Evolutionary conservation across 2,888 invertebrate species (phyloP), one percentile per base, ranked within the genome.

Genomic region (Cerastis leucographa): DNA sequence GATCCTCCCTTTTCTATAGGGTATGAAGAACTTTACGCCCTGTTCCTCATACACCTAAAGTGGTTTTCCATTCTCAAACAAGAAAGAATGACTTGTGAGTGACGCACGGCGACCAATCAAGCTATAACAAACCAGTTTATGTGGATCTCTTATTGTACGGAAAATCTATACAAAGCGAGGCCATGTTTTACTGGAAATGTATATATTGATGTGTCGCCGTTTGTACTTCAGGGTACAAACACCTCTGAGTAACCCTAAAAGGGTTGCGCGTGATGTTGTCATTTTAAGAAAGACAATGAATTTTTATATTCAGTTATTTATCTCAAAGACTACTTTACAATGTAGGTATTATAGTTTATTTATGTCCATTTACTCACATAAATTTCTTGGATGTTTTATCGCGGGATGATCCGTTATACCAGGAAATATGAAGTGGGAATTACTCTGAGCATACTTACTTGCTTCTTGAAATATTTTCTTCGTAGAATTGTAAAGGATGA

Each of bases 381-480:
- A n/a, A 14, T 56, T 29, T 59, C 40, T n/a, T 11, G 11, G 1
- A 67, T 67, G n/a, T 11, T 42, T 42, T 29, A 46, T 46, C 49
- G 11, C 78, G 12, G 22, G 25, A 22, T 22, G 59, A 69, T 70
- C 17, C 42, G 19, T 40, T n/a, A 12, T 54, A n/a, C 40, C 8
- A 49, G 17, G 46, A 80, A 72, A 40, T 64, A 42, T n/a, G 42
- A 35, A 25, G 40, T 61, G 25, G 25, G 51, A 29, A 76, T 44
- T 44, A 25, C 56, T 51, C 29, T 44, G 22, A 44, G 64, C 5
- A n/a, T 14, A 56, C 7, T 49, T 72, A 56, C 7, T 49, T 68
- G 25, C n/a, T 66, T 66, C n/a, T 46, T 12, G 35, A 14, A 75
- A 65, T 19, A 59, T 44, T 69, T 68, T 51, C 44, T 80, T 65